Evolutionary conservation across 2,797 vertebrate genomes (phyloP), one percentile per base, ranked within the genome.

Genomic region (Numenius phaeopus): DNA sequence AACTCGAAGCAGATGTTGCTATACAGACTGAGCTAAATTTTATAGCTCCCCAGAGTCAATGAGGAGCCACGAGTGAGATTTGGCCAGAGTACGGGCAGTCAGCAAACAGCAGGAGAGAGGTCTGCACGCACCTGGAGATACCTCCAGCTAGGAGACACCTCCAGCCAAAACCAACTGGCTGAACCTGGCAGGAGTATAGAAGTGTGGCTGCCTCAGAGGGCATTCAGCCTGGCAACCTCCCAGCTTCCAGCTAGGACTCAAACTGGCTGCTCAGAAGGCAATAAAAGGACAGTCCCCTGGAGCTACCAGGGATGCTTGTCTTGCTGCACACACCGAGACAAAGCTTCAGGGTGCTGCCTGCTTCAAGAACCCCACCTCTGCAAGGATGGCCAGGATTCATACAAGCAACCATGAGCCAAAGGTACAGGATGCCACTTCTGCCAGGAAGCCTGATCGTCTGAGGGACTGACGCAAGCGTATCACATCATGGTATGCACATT

Each of bases 261-360:
- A 9, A 11, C 55, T 42, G 55, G 20, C 65, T 72, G 42, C 37
- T 37, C 59, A 49, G 10, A 61, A 49, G 10, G 10, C 58, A 69
- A 10, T 21, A 37, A 39, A 40, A 65, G 17, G 39, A 15, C 34
- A 81, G 23, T 19, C 29, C 30, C 11, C 32, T 26, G 52, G 21
- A 67, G 29, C 50, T 59, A 29, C 26, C 15, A 16, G 49, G 11
- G 55, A 58, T 54, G 15, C 11, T 6, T 22, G 13, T 21, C 40
- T 71, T 47, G 37, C 64, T 0, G 0, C 30, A 42, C 14, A 10
- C 16, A 21, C 10, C 0, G 1, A 73, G 32, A 26, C 46, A 52
- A 77, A 83, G 26, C 39, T 39, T 44, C 1, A 1, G 5, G 29
- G 37, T 69, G 62, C 47, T 86, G 30, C 18, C 77, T 70, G 37